Base-by-base conservation (phyloP, 2,888 invertebrate genomes). In the Micoletzkya japonica region DNA sequence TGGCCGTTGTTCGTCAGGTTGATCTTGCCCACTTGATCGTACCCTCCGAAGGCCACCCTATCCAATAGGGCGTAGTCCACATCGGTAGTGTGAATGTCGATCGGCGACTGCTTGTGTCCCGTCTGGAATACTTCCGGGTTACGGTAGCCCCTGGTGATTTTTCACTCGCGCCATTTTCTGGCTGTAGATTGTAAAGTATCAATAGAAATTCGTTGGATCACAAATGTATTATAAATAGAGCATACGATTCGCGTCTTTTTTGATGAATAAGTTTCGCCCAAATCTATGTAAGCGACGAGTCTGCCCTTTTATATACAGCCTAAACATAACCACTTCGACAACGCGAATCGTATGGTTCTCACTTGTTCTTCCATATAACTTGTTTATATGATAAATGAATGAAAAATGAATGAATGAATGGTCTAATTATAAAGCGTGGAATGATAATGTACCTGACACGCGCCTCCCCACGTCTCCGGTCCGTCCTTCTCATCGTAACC, bases 1-100 rank as follows among this genome's bases (percentile, higher is more conserved):
- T 79, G 76, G 26, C 83, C 83, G 34, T 78, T 83, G 72, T 84
- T 84, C 32, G 70, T 68, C 28, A 81, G 52, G n/a, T 75, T 71
- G 4, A 83, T 77, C 3, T 63, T 57, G 1, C 81, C 83, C 24
- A 73, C 60, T 57, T 76, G 71, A 44, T 81, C 77, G 71, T 85
- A 84, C 56, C 82, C 75, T 39, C 79, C 66, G 69, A 85, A 85
- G 50, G 79, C 77, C 49, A 85, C 59, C 36, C 80, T 73, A 52
- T 76, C 77, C 20, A 82, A 57, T 3, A 76, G 71, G 4, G 78
- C 72, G 50, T 77, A 78, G 57, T 82, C 78, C 20, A 82, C 79
- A 68, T 81, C 79, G 26, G 72, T 71, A 39, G 80, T 72, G 20
- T 81, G 79, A 74, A 84, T 82, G 68, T 84, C 82, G 60, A 84